A percentile compares a stretch with the other conserved stretches of the same genome.
Evolutionary conservation across 2,113 vertebrate genomes (phyloP).

Genomic region (Saguinus imperator): DNA sequence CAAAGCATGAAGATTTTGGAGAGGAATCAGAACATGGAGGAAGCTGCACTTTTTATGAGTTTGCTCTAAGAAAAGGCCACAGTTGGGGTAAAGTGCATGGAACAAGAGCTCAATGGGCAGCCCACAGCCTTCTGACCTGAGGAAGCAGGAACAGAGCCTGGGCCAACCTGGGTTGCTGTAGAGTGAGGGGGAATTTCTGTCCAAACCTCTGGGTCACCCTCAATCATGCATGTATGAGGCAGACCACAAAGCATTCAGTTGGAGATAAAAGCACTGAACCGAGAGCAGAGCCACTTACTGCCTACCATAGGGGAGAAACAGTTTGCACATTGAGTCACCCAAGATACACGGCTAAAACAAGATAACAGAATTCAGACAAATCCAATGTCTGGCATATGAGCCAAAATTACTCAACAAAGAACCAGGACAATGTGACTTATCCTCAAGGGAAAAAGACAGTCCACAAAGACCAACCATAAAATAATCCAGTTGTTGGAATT

Average conservation of each 20-base stretch:
- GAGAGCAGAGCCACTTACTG: not conserved
- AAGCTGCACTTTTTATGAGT: not conserved
- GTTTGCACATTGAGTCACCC: too few relatives aligned
- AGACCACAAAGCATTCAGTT: not conserved
- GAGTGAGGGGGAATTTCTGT: not conserved
- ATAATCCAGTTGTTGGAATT: not conserved
- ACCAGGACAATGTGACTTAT: not conserved
- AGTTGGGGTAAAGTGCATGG: not conserved
- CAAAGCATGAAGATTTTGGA: not conserved
- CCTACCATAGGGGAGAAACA: fast-evolving
- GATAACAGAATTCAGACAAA: not conserved
- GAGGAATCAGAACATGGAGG: not conserved
- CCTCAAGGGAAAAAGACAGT: not conserved
- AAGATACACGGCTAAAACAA: not conserved
- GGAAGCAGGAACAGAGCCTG: not conserved
- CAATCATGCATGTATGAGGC: not conserved
- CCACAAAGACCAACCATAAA: not conserved
- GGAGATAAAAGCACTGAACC: not conserved
- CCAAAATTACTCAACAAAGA: not conserved
- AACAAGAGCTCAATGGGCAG: not conserved
- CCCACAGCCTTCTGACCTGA: not conserved
- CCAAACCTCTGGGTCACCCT: not conserved
- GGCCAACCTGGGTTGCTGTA: not conserved
- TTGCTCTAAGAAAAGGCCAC: not conserved
- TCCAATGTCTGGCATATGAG: not conserved